Base-by-base conservation (phyloP, 1,140 invertebrate genomes). In the Asbolus verrucosus region DNA sequence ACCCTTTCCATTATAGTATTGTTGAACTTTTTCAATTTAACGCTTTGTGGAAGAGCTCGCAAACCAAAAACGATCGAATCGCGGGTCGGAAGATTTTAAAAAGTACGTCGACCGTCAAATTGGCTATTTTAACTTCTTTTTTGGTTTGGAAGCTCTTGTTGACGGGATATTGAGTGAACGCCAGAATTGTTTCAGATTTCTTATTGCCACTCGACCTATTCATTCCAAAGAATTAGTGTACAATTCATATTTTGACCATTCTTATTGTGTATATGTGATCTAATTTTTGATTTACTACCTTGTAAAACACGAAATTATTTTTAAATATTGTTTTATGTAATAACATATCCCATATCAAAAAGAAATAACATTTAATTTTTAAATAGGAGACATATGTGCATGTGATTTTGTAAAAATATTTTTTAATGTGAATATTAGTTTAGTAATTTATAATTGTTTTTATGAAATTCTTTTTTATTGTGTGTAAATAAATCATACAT, bases 401-500 rank as follows among this genome's bases (percentile, higher is more conserved):
- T 75, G 74, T 75, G 72, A 75, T 75, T 75, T 75, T 75, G 67
- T 67, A 69, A 59, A 59, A 62, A 70, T 65, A 70, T 72, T 75
- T 72, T 72, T 73, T 72, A 71, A 75, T 75, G 74, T 75, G 74
- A 74, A 75, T 75, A 75, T 75, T 70, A 72, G 67, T 71, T 73
- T 73, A 73, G 54, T 72, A 69, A 74, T 67, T 74, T 75, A 75
- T 72, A 54, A 72, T 71, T 71, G 70, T 75, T 75, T 74, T 33
- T 66, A 54, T 67, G 62, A 75, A 46, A 38, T 69, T 71, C 61
- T 73, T 73, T 75, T 75, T 70, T 73, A 75, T 73, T 75, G 74
- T 75, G 72, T 75, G 74, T 75, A 75, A 75, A 75, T 75, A 75
- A 75, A 70, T 39, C 46, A 54, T 54, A 54, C 46, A 54, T 9